These are phyloP conservation scores for Trichogramma pretiosum DNA, from an alignment of 1,140 invertebrate genomes.

Conservation along the genomic window DNA sequence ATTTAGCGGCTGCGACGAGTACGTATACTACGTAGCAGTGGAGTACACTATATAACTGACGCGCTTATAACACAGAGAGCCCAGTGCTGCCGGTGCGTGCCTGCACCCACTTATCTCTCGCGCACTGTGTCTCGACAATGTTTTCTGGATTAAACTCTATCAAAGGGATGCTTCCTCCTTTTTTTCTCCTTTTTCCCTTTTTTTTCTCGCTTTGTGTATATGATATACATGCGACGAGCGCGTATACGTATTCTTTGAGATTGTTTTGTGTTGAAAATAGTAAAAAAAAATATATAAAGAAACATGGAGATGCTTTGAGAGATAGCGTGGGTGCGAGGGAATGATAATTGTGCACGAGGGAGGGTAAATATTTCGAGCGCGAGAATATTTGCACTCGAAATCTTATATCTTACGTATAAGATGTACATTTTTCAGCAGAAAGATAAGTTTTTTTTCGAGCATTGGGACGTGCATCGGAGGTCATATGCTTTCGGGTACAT, in stretches of 20 bases:
- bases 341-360: too few species aligned
- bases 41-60: too few species aligned
- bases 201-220: conserved; percentile 1
- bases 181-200: conserved; percentile 12
- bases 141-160: conserved; percentile 42
- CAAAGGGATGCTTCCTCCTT: conserved; percentile 33
- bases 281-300: conserved; percentile 6
- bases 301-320: background rate
- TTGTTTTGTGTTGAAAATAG: conserved; percentile 20
- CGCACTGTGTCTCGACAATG: conserved; percentile 34
- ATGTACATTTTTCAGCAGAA: too few species aligned
- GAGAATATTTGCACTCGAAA: too few species aligned
- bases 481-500: too few species aligned
- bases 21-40: too few species aligned
- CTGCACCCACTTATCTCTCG: conserved; percentile 14
- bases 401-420: too few species aligned
- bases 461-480: too few species aligned
- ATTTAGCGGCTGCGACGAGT: too few species aligned
- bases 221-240: background rate
- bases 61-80: too few species aligned
- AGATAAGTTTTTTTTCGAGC: too few species aligned
- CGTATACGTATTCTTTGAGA: background rate
- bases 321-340: background rate
- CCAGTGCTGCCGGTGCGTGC: background rate
- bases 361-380: background rate